Evolutionary conservation across 2,888 invertebrate genomes (phyloP), one percentile per base, ranked within the genome.

Genomic region (Pandemis heparana): DNA sequence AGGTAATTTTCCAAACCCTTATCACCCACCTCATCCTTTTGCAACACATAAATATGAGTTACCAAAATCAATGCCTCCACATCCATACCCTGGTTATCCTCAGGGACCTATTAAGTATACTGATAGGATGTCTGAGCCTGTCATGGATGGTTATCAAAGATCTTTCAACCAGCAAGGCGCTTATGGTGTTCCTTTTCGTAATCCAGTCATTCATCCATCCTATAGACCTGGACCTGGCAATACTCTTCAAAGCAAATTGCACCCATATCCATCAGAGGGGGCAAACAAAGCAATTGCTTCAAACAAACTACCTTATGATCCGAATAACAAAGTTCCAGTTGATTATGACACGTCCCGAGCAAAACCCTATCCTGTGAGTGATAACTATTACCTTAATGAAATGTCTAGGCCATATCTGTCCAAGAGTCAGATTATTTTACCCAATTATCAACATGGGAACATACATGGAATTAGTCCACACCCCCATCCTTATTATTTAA

Each of bases 11-110:
- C 77, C 89, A 75, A 90, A 86, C 80, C 84, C 90, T 78, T 92
- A 89, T 79, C 91, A 92, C 79, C 87, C 91, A 73, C 87, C 88
- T 48, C 83, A 87, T 71, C 80, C 88, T 60, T 87, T 87, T 78
- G 82, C 88, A 48, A 75, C 89, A 70, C 89, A 90, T 78, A 92
- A 92, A 83, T 92, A 90, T 90, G 92, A 93, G 70, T 78, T 91
- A 74, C 89, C 88, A 74, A 93, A 92, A 79, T 71, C 89, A 77
- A 77, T 89, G 68, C 85, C 88, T 46, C 78, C 87, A 72, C 91
- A 91, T 74, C 85, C 88, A 43, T 92, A 91, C 81, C 79, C 90
- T 70, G 77, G 88, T 38, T 92, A 91, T 81, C 85, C 90, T 48
- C 89, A 90, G 77, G 80, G 82, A 71, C 85, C 87, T 43, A 80